Evolutionary conservation across 1,140 invertebrate genomes (phyloP), one percentile per base, ranked within the genome.

Genomic region (Heliconius melpomene): DNA sequence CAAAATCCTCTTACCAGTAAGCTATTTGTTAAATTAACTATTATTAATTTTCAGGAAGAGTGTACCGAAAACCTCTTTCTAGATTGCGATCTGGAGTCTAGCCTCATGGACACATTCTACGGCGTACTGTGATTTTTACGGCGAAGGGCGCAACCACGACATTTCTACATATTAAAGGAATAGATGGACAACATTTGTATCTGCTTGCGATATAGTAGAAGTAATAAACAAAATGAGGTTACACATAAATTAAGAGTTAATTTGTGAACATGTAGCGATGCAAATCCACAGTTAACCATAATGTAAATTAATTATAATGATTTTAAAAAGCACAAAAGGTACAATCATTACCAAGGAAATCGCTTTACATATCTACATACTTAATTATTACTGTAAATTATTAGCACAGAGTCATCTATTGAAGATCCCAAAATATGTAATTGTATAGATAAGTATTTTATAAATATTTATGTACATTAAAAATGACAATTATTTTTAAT

Each of bases 261-360:
- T 79, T 79, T 29, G 77, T 54, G 46, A 74, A 79, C 72, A 26
- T 77, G 72, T 79, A 32, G 50, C 50, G 54, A 74, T 77, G 36
- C 23, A 78, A 83, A 84, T 79, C 76, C 86, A 82, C 82, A 87
- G 85, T 86, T 88, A 89, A 88, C 84, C 86, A 83, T 87, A 83
- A 81, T 79, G 32, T 88, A 84, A 82, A 85, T 83, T 82, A 79
- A 77, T 82, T 82, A 79, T 79, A 84, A 79, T 76, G 57, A 70
- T 66, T 79, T 78, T 74, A 77, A 81, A 83, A 83, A 79, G 78
- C 78, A 82, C 84, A 85, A 86, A 84, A 86, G 84, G 81, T 85
- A 87, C 86, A 86, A 85, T 85, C 84, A 89, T 91, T 92, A 93
- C 92, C 91, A 91, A 93, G 92, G 90, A 93, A 87, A 90, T 91